These are phyloP conservation scores for Myrmecophaga tridactyla DNA, from an alignment of 2,113 vertebrate species.

Conservation along the genomic window DNA sequence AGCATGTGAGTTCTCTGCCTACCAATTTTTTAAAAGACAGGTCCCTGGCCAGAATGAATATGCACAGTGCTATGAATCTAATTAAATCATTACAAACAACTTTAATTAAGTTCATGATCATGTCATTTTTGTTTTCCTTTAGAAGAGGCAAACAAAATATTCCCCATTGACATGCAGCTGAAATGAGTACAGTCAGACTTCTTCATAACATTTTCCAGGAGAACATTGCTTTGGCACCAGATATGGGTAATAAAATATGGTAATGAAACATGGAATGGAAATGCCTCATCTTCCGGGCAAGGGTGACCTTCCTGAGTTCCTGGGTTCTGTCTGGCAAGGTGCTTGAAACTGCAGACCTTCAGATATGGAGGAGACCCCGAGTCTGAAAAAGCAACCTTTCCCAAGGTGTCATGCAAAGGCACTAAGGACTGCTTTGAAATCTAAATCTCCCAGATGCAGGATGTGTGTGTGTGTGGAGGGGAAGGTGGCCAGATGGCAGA, in stretches of 20 bases:
- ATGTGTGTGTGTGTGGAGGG: too few relatives aligned
- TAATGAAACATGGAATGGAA: background rate
- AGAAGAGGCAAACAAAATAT: constrained; percentile 42
- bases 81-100: constrained; percentile 79
- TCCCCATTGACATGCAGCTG: background rate
- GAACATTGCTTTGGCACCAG: background rate
- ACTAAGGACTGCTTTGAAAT: background rate
- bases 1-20: constrained; percentile 75
- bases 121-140: constrained; percentile 74
- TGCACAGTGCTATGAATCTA: constrained; percentile 78
- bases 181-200: background rate
- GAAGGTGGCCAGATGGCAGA: background rate
- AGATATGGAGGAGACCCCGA: background rate
- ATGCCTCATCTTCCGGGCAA: background rate
- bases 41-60: constrained; percentile 78
- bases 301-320: background rate
- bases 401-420: background rate
- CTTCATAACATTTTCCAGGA: constrained; percentile 3
- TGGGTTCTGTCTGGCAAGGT: background rate
- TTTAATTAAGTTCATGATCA: constrained; percentile 79
- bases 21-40: constrained; percentile 73
- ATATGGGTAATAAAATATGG: too few relatives aligned
- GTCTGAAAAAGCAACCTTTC: background rate
- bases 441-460: background rate
- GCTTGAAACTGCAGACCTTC: background rate